Percentiles rank a stretch among this genome's conserved stretches.
phyloP scores from a whole-genome alignment of 1,140 invertebrate genomes.

The Ceratoteleas bidentatus region DNA sequence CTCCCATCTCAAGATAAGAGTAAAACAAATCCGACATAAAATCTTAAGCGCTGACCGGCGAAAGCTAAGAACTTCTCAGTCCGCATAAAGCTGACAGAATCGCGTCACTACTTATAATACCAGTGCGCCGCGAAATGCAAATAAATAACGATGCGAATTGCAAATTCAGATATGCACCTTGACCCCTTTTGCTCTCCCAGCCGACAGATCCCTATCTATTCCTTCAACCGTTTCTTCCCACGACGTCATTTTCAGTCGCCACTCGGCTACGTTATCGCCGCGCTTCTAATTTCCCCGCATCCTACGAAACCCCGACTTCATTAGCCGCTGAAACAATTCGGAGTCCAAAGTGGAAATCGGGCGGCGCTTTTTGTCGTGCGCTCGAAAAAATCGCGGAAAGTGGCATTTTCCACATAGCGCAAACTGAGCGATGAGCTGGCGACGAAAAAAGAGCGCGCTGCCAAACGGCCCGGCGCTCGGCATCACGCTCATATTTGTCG shows the following conservation, averaged over 20 bases:
- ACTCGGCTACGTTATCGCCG: slow-evolving; percentile 16
- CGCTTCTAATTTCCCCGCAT: slow-evolving; percentile 14
- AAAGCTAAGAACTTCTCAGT: too few species aligned
- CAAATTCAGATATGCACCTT: slow-evolving; percentile 40
- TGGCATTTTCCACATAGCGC: slow-evolving; percentile 18
- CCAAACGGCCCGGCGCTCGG: slow-evolving; percentile 60
- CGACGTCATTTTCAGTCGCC: slow-evolving; percentile 35
- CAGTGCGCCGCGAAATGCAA: slow-evolving; percentile 19
- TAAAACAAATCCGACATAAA: too few species aligned
- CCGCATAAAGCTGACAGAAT: too few species aligned
- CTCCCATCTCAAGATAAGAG: too few species aligned
- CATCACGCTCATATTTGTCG: slow-evolving; percentile 73
- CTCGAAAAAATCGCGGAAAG: slow-evolving; percentile 13
- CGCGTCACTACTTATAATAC: slow-evolving; percentile 40
- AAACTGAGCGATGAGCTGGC: slow-evolving; percentile 9
- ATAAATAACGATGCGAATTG: slow-evolving; percentile 52
- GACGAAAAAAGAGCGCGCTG: slow-evolving; percentile 30
- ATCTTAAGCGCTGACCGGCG: too few species aligned
- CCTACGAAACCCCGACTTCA: too few species aligned
- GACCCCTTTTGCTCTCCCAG: slow-evolving; percentile 33
- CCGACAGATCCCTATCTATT: slow-evolving; percentile 57
- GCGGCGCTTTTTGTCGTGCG: not conserved
- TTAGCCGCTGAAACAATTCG: not conserved
- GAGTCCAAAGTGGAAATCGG: not conserved
- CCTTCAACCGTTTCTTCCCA: slow-evolving; percentile 48